phyloP scores from a whole-genome alignment of 2,797 vertebrate genomes.

The Gymnoscopelus braueri region DNA sequence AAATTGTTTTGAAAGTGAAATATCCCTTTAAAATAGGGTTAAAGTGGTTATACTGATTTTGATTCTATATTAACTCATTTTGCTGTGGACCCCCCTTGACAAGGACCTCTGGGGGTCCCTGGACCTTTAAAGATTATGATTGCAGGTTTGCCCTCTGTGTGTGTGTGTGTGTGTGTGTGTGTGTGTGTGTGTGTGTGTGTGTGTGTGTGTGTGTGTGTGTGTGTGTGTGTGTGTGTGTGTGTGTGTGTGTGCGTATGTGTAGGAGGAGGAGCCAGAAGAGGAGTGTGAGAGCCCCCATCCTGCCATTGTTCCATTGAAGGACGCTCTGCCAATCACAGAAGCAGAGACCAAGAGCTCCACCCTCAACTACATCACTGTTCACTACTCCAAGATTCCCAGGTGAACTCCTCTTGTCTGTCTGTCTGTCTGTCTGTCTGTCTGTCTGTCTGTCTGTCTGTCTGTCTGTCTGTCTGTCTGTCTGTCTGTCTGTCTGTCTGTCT shows the following conservation, averaged over 20 bases:
- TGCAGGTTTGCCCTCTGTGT: neutral
- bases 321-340: constrained; percentile 66
- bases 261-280: constrained; percentile 81
- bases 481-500: neutral
- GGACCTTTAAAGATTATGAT: too few relatives aligned
- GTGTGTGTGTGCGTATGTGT: neutral
- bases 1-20: too few relatives aligned
- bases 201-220: constrained; percentile 5
- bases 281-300: constrained; percentile 77
- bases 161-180: neutral
- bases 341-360: constrained; percentile 44
- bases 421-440: neutral
- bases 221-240: constrained; percentile 14
- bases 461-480: neutral
- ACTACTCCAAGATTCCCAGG: constrained; percentile 77
- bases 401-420: constrained; percentile 28
- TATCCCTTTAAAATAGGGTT: too few relatives aligned
- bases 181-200: neutral
- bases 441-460: neutral
- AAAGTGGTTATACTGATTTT: too few relatives aligned
- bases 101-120: too few relatives aligned
- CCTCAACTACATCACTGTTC: constrained; percentile 75
- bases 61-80: too few relatives aligned
- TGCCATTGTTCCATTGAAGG: constrained; percentile 79
- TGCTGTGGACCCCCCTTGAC: too few relatives aligned